Percentiles rank a stretch among this genome's conserved stretches.
Conservation (phyloP, 2,888 invertebrate genomes). For the Lepidochrysops patricia region DNA sequence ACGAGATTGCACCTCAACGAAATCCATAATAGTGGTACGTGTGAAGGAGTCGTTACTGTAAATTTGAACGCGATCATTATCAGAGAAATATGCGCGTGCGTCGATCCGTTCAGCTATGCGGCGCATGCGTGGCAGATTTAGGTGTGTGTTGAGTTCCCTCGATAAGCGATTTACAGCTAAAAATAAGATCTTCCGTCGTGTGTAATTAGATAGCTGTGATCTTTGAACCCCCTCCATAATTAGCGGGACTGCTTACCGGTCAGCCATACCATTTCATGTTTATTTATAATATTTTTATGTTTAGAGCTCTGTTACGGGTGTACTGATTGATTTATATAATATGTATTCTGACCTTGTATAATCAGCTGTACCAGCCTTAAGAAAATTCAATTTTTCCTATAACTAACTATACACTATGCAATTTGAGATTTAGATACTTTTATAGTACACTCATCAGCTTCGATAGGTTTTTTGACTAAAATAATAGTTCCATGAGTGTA, state of each 20-base stretch:
- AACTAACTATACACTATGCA: too few species aligned
- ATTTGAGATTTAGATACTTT: too few species aligned
- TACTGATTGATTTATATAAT: neutral
- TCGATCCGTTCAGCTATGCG: slow-evolving; percentile 24
- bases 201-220: slow-evolving; percentile 27
- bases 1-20: slow-evolving; percentile 6
- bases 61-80: slow-evolving; percentile 47
- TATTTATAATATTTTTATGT: neutral
- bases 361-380: too few species aligned
- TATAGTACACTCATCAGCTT: too few species aligned
- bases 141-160: slow-evolving; percentile 15
- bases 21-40: slow-evolving; percentile 29
- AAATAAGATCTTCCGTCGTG: slow-evolving; percentile 28
- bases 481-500: too few species aligned
- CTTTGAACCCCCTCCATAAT: slow-evolving; percentile 20
- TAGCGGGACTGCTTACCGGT: slow-evolving; percentile 9
- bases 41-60: slow-evolving; percentile 44
- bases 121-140: slow-evolving; percentile 18
- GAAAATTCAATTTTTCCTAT: too few species aligned
- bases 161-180: slow-evolving; percentile 29
- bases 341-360: too few species aligned
- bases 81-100: slow-evolving; percentile 33
- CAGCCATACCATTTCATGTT: neutral
- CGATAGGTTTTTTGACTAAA: too few species aligned
- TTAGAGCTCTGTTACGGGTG: neutral